Evolutionary conservation across 2,113 vertebrate species (phyloP).

Genomic region (Prietella phreatophila): DNA sequence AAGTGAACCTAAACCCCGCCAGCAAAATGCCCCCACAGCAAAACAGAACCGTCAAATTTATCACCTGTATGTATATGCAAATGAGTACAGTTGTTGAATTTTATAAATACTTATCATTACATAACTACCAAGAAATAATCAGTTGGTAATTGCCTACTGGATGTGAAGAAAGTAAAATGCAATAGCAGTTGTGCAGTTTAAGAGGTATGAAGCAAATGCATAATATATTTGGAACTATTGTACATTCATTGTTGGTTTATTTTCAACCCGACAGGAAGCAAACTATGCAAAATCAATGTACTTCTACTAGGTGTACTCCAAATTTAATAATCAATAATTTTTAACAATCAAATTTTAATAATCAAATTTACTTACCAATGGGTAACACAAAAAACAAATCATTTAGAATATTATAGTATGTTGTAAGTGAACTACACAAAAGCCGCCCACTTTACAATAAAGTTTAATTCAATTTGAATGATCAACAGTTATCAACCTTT

Average conservation of each 20-base stretch:
- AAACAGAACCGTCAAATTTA: background rate
- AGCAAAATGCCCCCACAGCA: background rate
- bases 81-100: background rate
- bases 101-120: background rate
- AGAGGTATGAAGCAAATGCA: background rate
- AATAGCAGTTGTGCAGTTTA: constrained; percentile 3
- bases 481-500: background rate
- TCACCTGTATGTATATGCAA: background rate
- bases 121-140: background rate
- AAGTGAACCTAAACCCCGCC: background rate
- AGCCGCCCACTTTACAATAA: background rate
- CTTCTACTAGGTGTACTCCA: background rate
- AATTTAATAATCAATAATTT: no score
- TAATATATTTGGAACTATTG: background rate
- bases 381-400: background rate
- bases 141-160: background rate
- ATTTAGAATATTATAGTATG: background rate
- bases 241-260: background rate
- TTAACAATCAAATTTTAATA: no score
- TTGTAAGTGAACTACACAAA: background rate
- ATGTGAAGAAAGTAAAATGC: background rate
- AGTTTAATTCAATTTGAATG: background rate
- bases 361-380: no score
- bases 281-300: background rate
- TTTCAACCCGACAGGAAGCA: background rate